Evolutionary conservation across 2,797 vertebrate genomes (phyloP), one percentile per base, ranked within the genome.

Genomic region (Spea hammondii): DNA sequence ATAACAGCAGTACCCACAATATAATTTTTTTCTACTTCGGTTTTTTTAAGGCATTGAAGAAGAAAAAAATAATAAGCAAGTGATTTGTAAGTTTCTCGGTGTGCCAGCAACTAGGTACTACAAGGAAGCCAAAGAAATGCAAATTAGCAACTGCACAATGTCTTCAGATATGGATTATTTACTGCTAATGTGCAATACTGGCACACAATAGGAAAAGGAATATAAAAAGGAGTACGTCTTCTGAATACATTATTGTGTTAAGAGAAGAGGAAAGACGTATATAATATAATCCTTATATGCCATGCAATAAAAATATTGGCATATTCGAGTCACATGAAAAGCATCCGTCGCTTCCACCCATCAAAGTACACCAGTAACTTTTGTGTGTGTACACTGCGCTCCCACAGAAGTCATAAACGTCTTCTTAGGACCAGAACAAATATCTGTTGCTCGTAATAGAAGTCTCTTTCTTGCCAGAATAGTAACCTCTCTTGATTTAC

Each of bases 391-490:
- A 75, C 13, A 50, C 45, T 47, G 72, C 13, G 60, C 49, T 70
- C 78, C 72, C 59, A 65, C 32, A 79, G 82, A 79, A 89, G 83
- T 87, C 81, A 79, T 86, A 78, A 89, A 83, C 72, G 86, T 86
- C 73, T 88, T 85, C 85, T 78, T 67, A 87, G 82, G 76, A 74
- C 74, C 51, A 77, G 84, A 84, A 85, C 81, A 86, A 89, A 70
- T 86, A 85, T 84, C 83, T 86, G 79, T 85, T 83, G 70, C 82
- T 84, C 86, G 72, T 84, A 86, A 77, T 87, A 76, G 79, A 85
- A 82, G 67, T 86, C 86, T 86, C 78, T 70, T 55, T 82, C 84
- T 84, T 84, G 70, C 66, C 78, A 83, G 80, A 79, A 84, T 81
- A 80, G 72, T 86, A 85, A 83, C 73, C 75, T 50, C 72, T 87